These are phyloP conservation scores for Quiscalus mexicanus DNA, from an alignment of 2,113 vertebrate species.

Conservation along the genomic window DNA sequence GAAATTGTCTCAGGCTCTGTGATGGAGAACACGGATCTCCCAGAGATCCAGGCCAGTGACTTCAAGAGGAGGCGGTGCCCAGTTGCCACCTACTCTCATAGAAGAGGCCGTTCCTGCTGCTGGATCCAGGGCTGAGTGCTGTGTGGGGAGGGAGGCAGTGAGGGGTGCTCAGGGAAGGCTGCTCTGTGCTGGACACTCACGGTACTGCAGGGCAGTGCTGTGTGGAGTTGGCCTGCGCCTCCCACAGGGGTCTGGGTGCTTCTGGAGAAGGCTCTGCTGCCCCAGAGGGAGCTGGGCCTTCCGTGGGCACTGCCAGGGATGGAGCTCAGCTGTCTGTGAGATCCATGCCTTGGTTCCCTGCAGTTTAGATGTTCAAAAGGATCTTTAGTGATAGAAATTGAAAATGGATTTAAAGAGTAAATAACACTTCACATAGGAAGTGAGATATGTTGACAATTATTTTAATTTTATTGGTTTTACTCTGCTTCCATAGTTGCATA, in stretches of 20 bases:
- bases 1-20: not conserved
- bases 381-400: not conserved
- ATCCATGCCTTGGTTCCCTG: accelerated
- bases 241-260: accelerated
- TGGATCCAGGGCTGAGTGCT: accelerated
- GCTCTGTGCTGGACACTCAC: accelerated
- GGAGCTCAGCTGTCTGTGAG: not conserved
- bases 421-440: not conserved
- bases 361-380: not conserved
- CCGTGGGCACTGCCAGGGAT: accelerated
- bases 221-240: not conserved
- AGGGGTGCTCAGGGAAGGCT: not conserved
- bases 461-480: not conserved
- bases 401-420: not conserved
- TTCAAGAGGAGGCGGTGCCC: not conserved
- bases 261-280: not conserved
- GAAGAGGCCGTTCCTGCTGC: accelerated
- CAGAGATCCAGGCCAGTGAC: not conserved
- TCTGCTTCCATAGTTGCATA: not conserved
- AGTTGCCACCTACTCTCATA: not conserved
- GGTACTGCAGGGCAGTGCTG: accelerated
- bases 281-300: accelerated
- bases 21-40: not conserved
- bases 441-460: not conserved
- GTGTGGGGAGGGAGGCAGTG: too few relatives aligned